Conservation (phyloP, 2,888 invertebrate species). For the Lasius platythorax region DNA sequence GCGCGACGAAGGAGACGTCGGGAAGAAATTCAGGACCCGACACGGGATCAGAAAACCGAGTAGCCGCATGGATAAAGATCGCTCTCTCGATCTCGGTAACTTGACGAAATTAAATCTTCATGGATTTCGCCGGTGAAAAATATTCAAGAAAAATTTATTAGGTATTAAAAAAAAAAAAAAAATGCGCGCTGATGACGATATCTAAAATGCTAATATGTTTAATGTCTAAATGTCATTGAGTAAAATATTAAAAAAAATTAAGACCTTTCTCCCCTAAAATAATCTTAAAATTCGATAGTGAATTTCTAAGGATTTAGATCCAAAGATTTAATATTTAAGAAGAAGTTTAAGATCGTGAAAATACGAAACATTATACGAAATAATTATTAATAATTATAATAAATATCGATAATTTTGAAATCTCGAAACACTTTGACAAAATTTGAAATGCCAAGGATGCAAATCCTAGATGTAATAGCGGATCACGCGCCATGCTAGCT, state of each 20-base stretch:
- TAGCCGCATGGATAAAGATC: neutral
- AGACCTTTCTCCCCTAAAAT: neutral
- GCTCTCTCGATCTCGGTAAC: neutral
- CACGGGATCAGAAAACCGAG: slow-evolving; percentile 8
- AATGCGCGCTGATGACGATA: neutral
- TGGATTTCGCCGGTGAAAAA: neutral
- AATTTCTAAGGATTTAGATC: neutral
- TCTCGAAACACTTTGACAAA: neutral
- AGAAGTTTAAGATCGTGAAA: neutral
- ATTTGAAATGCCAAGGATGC: slow-evolving; percentile 5
- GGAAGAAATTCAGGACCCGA: slow-evolving; percentile 29
- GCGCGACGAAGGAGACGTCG: slow-evolving; percentile 13
- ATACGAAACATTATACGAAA: neutral
- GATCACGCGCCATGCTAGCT: slow-evolving; percentile 11
- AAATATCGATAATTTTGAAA: neutral
- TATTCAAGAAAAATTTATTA: neutral
- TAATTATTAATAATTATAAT: neutral
- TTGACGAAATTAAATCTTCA: slow-evolving; percentile 1
- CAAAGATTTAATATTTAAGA: neutral
- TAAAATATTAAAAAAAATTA: neutral
- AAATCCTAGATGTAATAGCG: slow-evolving; percentile 23
- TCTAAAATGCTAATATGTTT: neutral
- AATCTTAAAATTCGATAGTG: neutral
- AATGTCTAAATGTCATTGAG: neutral
- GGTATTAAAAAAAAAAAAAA: neutral